These are phyloP conservation scores for Crenichthys baileyi DNA, from an alignment of 2,797 vertebrate species.

Conservation along the genomic window DNA sequence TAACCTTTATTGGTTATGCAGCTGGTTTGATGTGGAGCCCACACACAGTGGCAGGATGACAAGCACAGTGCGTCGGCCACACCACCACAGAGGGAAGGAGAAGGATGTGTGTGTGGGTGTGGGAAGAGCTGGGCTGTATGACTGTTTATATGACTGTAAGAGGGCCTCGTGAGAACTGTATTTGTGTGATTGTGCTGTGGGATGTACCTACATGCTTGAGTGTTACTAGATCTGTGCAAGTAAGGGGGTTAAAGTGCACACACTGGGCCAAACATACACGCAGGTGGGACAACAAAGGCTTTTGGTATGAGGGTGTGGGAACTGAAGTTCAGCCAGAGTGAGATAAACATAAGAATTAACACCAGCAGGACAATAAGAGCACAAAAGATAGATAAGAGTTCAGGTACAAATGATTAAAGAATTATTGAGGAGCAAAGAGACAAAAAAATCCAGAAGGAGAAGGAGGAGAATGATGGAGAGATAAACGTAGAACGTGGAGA, in stretches of 20 bases:
- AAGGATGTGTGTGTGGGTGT: conserved; percentile 41
- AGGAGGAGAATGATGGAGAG: conserved; percentile 37
- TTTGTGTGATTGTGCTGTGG: conserved; percentile 21
- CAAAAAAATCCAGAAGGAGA: conserved; percentile 13
- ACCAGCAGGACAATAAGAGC: background rate
- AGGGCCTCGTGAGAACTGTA: conserved; percentile 13
- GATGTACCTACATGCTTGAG: conserved; percentile 1
- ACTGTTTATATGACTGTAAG: conserved; percentile 38
- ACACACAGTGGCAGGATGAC: conserved; percentile 73
- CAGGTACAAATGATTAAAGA: conserved; percentile 1
- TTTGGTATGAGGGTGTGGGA: background rate
- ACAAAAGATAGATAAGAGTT: conserved; percentile 3
- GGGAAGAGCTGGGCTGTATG: conserved; percentile 50
- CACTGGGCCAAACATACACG: background rate
- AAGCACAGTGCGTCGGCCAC: conserved; percentile 59
- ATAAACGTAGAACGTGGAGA: conserved; percentile 54
- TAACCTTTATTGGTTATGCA: conserved; percentile 67
- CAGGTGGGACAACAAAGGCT: conserved; percentile 22
- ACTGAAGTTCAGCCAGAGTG: conserved; percentile 5
- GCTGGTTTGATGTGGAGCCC: conserved; percentile 73
- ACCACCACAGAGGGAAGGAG: conserved; percentile 30
- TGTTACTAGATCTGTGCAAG: background rate
- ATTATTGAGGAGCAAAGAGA: conserved; percentile 8
- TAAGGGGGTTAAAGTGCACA: background rate
- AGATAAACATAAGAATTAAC: conserved; percentile 17